Conservation (phyloP, 2,888 invertebrate genomes). For the Drosophila seclusa region DNA sequence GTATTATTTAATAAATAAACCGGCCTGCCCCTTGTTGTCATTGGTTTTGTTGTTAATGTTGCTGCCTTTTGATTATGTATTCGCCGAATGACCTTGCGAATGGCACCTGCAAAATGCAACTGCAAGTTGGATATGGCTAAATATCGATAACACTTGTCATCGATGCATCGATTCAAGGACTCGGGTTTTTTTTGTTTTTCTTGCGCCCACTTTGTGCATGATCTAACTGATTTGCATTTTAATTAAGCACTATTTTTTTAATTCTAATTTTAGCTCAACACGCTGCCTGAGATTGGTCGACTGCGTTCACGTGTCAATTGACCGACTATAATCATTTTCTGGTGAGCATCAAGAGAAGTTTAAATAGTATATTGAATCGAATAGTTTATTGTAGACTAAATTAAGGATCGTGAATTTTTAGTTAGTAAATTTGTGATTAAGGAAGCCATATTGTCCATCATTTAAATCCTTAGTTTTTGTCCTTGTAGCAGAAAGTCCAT, state of each 20-base stretch:
- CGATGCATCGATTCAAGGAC: conserved; percentile 29
- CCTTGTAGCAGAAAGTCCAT: not conserved
- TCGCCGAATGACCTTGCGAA: conserved; percentile 45
- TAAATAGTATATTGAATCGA: not conserved
- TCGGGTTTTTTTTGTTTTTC: not conserved
- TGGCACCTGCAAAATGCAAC: conserved; percentile 38
- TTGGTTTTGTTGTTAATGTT: conserved; percentile 34
- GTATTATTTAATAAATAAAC: conserved; percentile 61
- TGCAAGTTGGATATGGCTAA: not conserved
- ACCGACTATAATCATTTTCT: conserved; percentile 33
- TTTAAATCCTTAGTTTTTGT: not conserved
- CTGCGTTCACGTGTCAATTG: conserved; percentile 46
- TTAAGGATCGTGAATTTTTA: too few relatives aligned
- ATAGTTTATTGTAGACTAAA: not conserved
- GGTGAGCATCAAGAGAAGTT: conserved; percentile 30
- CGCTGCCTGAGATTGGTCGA: conserved; percentile 35
- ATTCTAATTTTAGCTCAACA: conserved; percentile 20
- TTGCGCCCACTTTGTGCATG: not conserved
- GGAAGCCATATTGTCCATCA: not conserved
- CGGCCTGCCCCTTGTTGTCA: conserved; percentile 27
- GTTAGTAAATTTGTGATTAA: not conserved
- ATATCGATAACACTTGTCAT: conserved; percentile 37
- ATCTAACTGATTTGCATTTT: not conserved
- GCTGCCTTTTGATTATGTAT: conserved; percentile 34
- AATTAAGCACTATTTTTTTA: not conserved